phyloP scores from a whole-genome alignment of 2,113 vertebrate genomes.

The Pseudopipra pipra region DNA sequence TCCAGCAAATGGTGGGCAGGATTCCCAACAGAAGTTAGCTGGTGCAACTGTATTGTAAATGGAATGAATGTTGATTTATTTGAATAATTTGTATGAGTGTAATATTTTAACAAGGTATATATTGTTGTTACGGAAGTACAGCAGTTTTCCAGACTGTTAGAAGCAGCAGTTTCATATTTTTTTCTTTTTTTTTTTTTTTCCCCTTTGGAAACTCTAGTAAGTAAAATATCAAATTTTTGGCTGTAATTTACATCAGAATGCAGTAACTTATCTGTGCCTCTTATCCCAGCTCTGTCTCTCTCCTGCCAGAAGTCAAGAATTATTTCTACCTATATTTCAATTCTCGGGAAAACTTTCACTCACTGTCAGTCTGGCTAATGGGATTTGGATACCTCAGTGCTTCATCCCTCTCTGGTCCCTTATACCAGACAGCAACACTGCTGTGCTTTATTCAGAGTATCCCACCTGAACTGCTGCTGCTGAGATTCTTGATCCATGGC shows the following conservation, averaged over 20 bases:
- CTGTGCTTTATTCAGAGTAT: background rate
- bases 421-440: background rate
- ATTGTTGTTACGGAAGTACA: background rate
- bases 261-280: background rate
- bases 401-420: background rate
- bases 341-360: background rate
- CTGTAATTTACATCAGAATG: background rate
- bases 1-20: background rate
- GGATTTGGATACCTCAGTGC: background rate
- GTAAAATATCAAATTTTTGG: background rate
- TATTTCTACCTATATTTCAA: background rate
- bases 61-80: slow-evolving; percentile 37
- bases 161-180: background rate
- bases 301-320: background rate
- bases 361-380: background rate
- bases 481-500: background rate
- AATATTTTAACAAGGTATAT: slow-evolving; percentile 16
- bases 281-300: background rate
- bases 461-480: background rate
- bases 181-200: background rate
- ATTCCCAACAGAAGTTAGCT: slow-evolving; percentile 13
- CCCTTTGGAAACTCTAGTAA: background rate
- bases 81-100: background rate
- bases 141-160: slow-evolving; percentile 10
- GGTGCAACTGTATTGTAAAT: background rate